phyloP scores from a whole-genome alignment of 2,888 invertebrate species.

The Achlya flavicornis region DNA sequence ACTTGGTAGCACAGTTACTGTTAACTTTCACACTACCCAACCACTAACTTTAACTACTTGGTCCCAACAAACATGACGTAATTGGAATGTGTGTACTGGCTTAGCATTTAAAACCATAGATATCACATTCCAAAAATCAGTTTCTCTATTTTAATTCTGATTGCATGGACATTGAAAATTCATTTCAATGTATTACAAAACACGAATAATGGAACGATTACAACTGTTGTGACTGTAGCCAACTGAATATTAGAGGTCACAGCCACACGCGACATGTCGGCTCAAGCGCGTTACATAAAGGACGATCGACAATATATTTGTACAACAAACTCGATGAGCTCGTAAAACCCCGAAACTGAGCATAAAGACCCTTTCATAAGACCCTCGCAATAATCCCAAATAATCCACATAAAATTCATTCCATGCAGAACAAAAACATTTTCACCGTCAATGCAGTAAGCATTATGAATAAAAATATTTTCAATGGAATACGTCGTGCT shows the following conservation, averaged over 20 bases:
- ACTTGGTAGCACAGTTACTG: neutral
- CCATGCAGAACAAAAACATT: neutral
- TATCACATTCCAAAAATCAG: neutral
- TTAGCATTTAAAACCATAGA: neutral
- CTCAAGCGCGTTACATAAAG: slow-evolving; percentile 1
- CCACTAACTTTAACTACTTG: neutral
- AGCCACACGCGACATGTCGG: neutral
- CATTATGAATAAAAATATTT: neutral
- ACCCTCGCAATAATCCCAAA: neutral
- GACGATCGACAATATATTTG: slow-evolving; percentile 4
- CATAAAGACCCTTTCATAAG: slow-evolving; percentile 6
- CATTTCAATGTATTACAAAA: neutral
- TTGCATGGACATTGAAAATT: neutral
- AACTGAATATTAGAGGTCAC: slow-evolving; percentile 5
- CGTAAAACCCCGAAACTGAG: neutral
- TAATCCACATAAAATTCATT: neutral
- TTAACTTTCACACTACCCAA: neutral
- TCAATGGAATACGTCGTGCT: no score
- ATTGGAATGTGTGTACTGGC: neutral
- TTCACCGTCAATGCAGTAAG: neutral
- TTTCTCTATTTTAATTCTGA: neutral
- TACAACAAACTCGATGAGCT: neutral
- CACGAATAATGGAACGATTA: slow-evolving; percentile 4
- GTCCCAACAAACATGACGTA: neutral
- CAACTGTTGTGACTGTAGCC: neutral